Base-by-base conservation (phyloP, 2,888 invertebrate genomes). In the Dynastes tityus region DNA sequence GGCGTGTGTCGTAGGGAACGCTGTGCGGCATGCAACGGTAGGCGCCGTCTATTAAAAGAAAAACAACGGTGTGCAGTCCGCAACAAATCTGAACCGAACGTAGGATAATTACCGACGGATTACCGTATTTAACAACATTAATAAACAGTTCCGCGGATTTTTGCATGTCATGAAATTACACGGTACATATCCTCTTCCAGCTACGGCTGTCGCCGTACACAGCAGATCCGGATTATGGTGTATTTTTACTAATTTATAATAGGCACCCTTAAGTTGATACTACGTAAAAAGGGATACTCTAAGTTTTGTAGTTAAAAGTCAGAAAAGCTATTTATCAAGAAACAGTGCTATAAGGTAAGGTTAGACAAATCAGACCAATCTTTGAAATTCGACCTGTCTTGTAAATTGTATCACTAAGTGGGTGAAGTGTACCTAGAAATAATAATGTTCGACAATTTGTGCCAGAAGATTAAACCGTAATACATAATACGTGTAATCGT, bases 61-160 rank as follows among this genome's bases (percentile, higher is more conserved):
- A 67, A 45, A 40, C n/a, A 9, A 16, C 22, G 6, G 16, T n/a
- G 40, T 22, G 16, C 67, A 67, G 40, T 16, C 40, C 40, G 65
- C 67, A 29, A 4, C 29, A 32, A 27, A 22, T 32, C 64, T 27
- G 37, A 67, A n/a, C 40, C 45, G 13, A 13, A 3, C 61, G 13
- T 29, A 40, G 6, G 22, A 22, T 71, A 71, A 71, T 71, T 71
- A 71, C 58, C n/a, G 37, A n/a, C 71, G 58, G 71, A 71, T 71
- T 71, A 71, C 71, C 55, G 71, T 37, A 51, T 58, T 71, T 71
- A 71, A 71, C 13, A 55, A 58, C 55, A 71, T 71, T 58, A 71
- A 71, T 71, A 71, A 71, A 71, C 71, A 71, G 71, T 71, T 71
- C 55, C 71, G 37, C 37, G 55, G 58, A 55, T 71, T 71, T 71